Conservation (phyloP, 2,113 vertebrate genomes). For the Semnopithecus entellus region DNA sequence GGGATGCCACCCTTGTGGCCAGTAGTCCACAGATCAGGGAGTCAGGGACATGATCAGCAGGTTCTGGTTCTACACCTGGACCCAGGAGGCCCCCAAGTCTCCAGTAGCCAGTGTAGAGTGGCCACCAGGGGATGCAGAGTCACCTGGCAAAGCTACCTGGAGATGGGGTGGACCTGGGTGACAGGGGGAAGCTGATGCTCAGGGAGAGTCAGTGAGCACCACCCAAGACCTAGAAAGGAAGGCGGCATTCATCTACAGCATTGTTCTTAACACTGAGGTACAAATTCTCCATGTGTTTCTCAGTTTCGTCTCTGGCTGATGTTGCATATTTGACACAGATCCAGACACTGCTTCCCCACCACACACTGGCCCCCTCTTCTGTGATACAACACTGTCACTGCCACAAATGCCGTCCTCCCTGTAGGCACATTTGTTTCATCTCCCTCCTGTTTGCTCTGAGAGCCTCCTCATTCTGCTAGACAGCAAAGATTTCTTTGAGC, state of each 20-base stretch:
- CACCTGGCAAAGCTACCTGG: not conserved
- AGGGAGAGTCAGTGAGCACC: not conserved
- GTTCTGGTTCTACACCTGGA: not conserved
- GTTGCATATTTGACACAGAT: too few relatives aligned
- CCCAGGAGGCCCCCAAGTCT: not conserved
- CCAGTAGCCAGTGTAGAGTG: not conserved
- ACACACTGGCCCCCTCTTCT: too few relatives aligned
- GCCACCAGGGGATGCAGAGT: not conserved
- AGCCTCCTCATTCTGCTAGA: too few relatives aligned
- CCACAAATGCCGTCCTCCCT: not conserved
- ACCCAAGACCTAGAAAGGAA: not conserved
- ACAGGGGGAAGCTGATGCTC: too few relatives aligned
- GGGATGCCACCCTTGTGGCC: not conserved
- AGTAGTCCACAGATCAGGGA: not conserved
- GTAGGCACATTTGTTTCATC: too few relatives aligned
- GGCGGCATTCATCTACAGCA: too few relatives aligned
- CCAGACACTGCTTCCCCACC: rapidly evolving
- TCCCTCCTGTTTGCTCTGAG: too few relatives aligned
- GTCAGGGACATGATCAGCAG: not conserved
- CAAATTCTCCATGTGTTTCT: not conserved
- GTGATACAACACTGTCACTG: not conserved
- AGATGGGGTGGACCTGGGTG: not conserved
- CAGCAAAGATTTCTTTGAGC: not conserved
- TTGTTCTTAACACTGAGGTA: not conserved
- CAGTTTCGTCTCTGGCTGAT: not conserved